Evolutionary conservation across 2,797 vertebrate species (phyloP).

Genomic region (Falco columbarius): DNA sequence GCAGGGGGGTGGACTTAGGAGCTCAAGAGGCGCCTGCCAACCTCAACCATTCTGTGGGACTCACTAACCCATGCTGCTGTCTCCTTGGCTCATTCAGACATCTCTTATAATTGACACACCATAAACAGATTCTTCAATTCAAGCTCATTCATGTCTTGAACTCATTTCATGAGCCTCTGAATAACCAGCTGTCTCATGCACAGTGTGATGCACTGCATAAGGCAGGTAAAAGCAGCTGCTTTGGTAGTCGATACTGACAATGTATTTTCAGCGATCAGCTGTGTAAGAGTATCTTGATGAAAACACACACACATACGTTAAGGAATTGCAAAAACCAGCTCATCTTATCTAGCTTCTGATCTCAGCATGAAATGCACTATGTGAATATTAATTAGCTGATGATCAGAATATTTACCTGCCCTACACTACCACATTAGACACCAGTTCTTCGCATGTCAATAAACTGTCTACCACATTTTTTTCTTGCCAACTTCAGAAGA

Average conservation of each 20-base stretch:
- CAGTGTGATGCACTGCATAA: neutral
- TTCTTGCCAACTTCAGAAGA: neutral
- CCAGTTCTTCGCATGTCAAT: neutral
- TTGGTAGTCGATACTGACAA: neutral
- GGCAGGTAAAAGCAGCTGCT: neutral
- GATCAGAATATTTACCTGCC: neutral
- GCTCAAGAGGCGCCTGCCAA: neutral
- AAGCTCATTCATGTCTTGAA: neutral
- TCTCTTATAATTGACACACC: neutral
- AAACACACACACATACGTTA: neutral
- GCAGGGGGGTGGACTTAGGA: rapidly evolving
- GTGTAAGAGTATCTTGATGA: neutral
- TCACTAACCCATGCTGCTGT: neutral
- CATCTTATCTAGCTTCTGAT: neutral
- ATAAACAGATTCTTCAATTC: neutral
- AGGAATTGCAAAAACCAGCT: neutral
- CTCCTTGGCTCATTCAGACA: neutral
- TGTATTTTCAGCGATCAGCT: neutral
- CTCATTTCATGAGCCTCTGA: neutral
- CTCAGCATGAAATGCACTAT: neutral
- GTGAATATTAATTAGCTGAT: neutral
- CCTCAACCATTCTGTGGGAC: neutral
- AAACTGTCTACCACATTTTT: neutral
- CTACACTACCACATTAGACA: neutral
- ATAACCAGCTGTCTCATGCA: neutral